Percentiles rank a stretch among this genome's conserved stretches.
Evolutionary conservation across 92 coral and sea anemone genomes (phyloP).

Genomic region (Blastomussa wellsi): DNA sequence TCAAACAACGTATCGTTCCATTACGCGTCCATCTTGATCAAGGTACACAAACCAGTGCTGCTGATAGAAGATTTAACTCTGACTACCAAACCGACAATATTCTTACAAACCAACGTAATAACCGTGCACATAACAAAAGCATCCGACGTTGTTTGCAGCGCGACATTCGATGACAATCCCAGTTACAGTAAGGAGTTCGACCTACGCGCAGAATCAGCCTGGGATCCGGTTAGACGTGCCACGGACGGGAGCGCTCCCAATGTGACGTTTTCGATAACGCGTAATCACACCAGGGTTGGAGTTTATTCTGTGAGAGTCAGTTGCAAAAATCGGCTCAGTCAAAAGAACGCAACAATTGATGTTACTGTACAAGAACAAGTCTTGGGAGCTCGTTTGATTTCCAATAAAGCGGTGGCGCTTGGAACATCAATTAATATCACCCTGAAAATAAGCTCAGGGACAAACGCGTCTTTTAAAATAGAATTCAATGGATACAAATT

Average conservation of each 20-base stretch:
- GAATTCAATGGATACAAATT: slow-evolving; percentile 28
- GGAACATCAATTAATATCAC: slow-evolving; percentile 39
- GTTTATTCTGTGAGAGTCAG: slow-evolving; percentile 11
- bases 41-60: slow-evolving; percentile 52
- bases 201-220: slow-evolving; percentile 23
- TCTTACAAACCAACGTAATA: slow-evolving; percentile 20
- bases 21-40: slow-evolving; percentile 25
- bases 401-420: not conserved
- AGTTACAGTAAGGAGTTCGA: slow-evolving; percentile 13
- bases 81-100: slow-evolving; percentile 22
- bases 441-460: slow-evolving; percentile 41
- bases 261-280: slow-evolving; percentile 18
- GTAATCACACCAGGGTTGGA: slow-evolving; percentile 20
- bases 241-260: not conserved
- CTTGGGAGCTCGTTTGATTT: not conserved
- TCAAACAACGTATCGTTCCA: slow-evolving; percentile 43
- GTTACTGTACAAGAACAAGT: slow-evolving; percentile 25
- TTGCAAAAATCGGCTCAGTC: slow-evolving; percentile 49
- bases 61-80: slow-evolving; percentile 28
- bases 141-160: slow-evolving; percentile 48
- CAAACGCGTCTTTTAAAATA: slow-evolving; percentile 49
- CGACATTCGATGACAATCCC: slow-evolving; percentile 18
- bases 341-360: slow-evolving; percentile 2
- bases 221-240: slow-evolving; percentile 14
- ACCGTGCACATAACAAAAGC: slow-evolving; percentile 20